Conservation (phyloP, 1,140 invertebrate species). For the Drosophila lacertosa region DNA sequence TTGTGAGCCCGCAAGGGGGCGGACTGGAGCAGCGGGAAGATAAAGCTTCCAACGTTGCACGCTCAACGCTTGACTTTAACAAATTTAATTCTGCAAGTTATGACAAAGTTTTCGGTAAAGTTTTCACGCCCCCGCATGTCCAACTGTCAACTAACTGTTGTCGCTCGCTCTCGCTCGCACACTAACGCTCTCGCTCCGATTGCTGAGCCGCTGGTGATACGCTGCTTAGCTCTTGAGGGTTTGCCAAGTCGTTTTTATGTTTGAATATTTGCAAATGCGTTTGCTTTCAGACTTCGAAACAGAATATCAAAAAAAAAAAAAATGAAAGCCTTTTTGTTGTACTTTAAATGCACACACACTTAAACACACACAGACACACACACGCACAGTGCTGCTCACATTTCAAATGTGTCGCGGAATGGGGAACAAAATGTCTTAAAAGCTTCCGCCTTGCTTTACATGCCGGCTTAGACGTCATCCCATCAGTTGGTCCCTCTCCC, state of each 20-base stretch:
- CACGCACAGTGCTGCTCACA: constrained; percentile 39
- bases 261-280: constrained; percentile 72
- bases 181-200: neutral
- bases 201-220: constrained; percentile 69
- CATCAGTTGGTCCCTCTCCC: no score
- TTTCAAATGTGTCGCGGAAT: constrained; percentile 44
- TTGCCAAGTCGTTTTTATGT: constrained; percentile 74
- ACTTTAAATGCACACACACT: constrained; percentile 31
- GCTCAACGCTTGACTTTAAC: constrained; percentile 49
- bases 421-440: constrained; percentile 60
- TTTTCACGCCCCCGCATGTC: constrained; percentile 47
- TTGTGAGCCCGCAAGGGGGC: neutral
- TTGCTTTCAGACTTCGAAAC: constrained; percentile 45
- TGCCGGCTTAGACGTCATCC: constrained; percentile 33
- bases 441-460: constrained; percentile 65
- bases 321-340: constrained; percentile 56
- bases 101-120: constrained; percentile 74
- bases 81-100: constrained; percentile 73
- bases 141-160: constrained; percentile 62
- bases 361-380: constrained; percentile 7
- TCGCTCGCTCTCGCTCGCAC: constrained; percentile 9
- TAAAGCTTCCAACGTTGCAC: constrained; percentile 32
- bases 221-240: constrained; percentile 73
- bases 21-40: neutral
- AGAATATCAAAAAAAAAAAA: constrained; percentile 1